A percentile compares a stretch with the other conserved stretches of the same genome.
Evolutionary conservation across 2,113 vertebrate genomes (phyloP).

Genomic region (Serinus canaria): DNA sequence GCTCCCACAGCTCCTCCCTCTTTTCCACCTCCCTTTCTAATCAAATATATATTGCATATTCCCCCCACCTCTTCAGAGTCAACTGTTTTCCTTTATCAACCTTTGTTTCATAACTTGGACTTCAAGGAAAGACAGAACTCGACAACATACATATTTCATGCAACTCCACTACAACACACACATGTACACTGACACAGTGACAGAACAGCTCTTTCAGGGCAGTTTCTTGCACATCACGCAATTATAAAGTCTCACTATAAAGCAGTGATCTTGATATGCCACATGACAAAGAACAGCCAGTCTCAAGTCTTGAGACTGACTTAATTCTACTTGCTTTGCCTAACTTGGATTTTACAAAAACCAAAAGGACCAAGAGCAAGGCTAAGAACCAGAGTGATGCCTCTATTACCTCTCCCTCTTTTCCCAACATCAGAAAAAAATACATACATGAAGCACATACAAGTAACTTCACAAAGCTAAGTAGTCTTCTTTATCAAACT

Average conservation of each 20-base stretch:
- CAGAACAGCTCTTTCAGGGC: neutral
- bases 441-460: neutral
- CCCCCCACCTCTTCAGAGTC: neutral
- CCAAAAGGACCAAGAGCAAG: neutral
- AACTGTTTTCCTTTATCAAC: neutral
- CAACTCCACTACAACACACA: neutral
- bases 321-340: neutral
- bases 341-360: neutral
- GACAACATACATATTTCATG: accelerated
- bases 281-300: neutral
- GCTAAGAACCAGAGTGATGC: neutral
- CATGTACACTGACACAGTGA: neutral
- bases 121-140: neutral
- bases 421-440: neutral
- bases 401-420: neutral
- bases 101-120: neutral
- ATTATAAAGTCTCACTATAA: neutral
- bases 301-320: neutral
- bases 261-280: neutral
- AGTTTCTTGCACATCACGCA: neutral
- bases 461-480: neutral
- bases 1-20: neutral
- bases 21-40: neutral
- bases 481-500: neutral
- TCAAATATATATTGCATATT: neutral